Base-by-base conservation (phyloP, 2,113 vertebrate genomes). In the Gobius niger region DNA sequence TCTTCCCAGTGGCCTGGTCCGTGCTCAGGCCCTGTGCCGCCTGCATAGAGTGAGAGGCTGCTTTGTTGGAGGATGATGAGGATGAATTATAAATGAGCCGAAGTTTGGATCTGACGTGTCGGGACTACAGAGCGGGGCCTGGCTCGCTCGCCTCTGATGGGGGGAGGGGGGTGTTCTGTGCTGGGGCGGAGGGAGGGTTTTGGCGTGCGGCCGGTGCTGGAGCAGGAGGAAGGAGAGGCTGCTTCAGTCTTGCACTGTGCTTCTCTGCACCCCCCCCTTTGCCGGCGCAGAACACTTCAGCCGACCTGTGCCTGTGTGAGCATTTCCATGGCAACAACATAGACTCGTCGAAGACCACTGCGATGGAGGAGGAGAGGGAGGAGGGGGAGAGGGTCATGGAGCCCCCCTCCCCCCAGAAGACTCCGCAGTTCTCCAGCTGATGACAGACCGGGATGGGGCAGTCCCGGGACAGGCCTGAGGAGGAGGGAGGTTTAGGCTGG, bases 21-120 rank as follows among this genome's bases (percentile, higher is more conserved):
- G 18, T 9, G 8, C 11, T 1, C 19, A 12, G 52, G 10, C 18
- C 16, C 19, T 9, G 6, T 54, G 1, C 16, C 19, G 52, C 19
- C 52, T 51, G 44, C 67, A 52, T 70, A 50, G 67, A 63, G 64
- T 61, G 50, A 73, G 62, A 24, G 74, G 71, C 73, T 77, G 77
- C 44, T 44, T 57, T 41, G 70, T 75, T 82, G 76, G 52, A 67
- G 12, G 60, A 82, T 63, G 50, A 74, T 72, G 72, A 75, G 79
- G 85, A 90, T 91, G 89, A 92, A 93, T 92, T 90, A 92, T 92
- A 91, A 93, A 93, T 89, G 88, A 85, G 72, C 85, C 93, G 90
- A 91, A 93, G 90, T 92, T 93, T 90, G 81, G 85, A 83, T 87
- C 83, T 85, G 90, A 93, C 91, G 91, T 93, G 92, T 91, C 87